A percentile compares a stretch with the other conserved stretches of the same genome.
These are phyloP conservation scores for Leptopilina boulardi DNA, from an alignment of 1,140 invertebrate species.

Conservation along the genomic window DNA sequence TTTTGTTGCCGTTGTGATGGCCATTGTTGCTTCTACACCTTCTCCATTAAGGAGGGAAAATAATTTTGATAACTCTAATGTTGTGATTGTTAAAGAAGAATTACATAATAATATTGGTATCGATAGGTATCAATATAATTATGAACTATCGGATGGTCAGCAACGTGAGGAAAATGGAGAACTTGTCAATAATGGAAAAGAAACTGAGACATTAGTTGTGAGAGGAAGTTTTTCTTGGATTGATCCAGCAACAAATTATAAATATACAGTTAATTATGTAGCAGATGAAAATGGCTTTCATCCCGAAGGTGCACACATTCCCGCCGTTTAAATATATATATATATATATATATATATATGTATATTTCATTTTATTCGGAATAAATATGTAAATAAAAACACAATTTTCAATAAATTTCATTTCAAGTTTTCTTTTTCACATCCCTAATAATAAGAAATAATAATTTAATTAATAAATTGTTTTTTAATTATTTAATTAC, in stretches of 20 bases:
- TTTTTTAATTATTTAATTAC: too few relatives aligned
- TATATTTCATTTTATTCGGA: too few relatives aligned
- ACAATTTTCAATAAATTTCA: too few relatives aligned
- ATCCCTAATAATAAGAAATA: too few relatives aligned
- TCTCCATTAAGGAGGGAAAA: neutral
- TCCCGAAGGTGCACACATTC: slow-evolving; percentile 52
- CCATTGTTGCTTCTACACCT: neutral
- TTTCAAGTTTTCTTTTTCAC: too few relatives aligned
- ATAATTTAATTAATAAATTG: too few relatives aligned
- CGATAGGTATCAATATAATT: slow-evolving; percentile 72
- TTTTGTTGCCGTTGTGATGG: neutral
- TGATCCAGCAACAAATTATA: slow-evolving; percentile 71
- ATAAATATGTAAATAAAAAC: too few relatives aligned
- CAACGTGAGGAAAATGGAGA: slow-evolving; percentile 76
- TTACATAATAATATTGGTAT: slow-evolving; percentile 70
- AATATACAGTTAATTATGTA: slow-evolving; percentile 71
- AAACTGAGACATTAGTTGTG: slow-evolving; percentile 79
- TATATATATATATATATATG: too few relatives aligned
- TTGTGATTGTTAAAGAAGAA: slow-evolving; percentile 64
- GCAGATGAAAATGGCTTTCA: slow-evolving; percentile 74
- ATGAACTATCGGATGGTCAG: slow-evolving; percentile 80
- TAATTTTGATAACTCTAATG: too few relatives aligned
- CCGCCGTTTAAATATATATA: slow-evolving; percentile 7
- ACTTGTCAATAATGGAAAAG: slow-evolving; percentile 77
- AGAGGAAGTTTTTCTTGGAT: slow-evolving; percentile 79